phyloP scores from a whole-genome alignment of 2,888 invertebrate species.

The Tinea pellionella region DNA sequence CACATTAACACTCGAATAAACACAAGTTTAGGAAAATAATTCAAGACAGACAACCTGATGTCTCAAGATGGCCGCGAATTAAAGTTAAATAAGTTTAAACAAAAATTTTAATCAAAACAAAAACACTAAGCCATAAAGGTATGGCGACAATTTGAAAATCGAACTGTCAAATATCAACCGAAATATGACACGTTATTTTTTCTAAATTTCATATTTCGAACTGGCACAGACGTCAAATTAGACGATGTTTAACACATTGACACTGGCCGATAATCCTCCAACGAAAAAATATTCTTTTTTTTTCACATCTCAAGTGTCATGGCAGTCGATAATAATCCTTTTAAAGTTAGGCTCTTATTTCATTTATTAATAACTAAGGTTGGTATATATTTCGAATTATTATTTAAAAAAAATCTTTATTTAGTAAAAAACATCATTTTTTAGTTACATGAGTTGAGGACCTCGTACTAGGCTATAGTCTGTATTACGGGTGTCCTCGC shows the following conservation, averaged over 20 bases:
- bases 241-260: slow-evolving; percentile 69
- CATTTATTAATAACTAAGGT: background rate
- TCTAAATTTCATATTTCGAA: slow-evolving; percentile 29
- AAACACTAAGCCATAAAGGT: slow-evolving; percentile 31
- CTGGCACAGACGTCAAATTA: slow-evolving; percentile 62
- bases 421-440: too few species aligned
- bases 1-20: too few species aligned
- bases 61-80: too few species aligned
- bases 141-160: slow-evolving; percentile 40
- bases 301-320: slow-evolving; percentile 38
- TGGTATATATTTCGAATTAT: too few species aligned
- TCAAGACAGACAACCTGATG: too few species aligned
- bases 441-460: too few species aligned
- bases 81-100: too few species aligned
- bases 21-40: too few species aligned
- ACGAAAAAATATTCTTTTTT: slow-evolving; percentile 47
- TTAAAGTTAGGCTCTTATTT: slow-evolving; percentile 39
- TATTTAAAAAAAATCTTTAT: too few species aligned
- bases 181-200: slow-evolving; percentile 53
- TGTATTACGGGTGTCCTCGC: too few species aligned
- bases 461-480: too few species aligned
- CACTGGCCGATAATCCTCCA: slow-evolving; percentile 65
- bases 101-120: background rate
- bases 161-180: slow-evolving; percentile 55
- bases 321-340: slow-evolving; percentile 59